phyloP scores from a whole-genome alignment of 2,888 invertebrate genomes.

The Nasonovia ribisnigri region DNA sequence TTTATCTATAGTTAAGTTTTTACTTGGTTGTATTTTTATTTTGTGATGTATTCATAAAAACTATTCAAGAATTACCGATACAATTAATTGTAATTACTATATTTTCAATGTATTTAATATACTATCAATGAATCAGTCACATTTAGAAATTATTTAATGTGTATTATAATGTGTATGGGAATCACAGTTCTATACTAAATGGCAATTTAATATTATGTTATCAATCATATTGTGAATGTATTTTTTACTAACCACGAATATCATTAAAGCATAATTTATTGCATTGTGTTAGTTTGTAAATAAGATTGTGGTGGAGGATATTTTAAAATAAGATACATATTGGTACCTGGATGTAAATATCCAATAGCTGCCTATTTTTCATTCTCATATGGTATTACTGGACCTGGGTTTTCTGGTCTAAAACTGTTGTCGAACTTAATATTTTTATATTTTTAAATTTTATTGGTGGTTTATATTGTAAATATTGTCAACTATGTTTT shows the following conservation, averaged over 20 bases:
- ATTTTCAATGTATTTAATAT: no score
- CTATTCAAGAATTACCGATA: background rate
- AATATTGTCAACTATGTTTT: background rate
- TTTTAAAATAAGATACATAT: conserved; percentile 27
- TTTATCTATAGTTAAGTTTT: background rate
- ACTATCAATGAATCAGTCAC: background rate
- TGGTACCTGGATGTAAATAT: background rate
- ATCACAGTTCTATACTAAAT: background rate
- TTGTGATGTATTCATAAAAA: background rate
- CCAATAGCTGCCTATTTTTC: background rate
- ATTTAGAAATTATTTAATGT: background rate
- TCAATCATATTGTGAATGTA: conserved; percentile 42
- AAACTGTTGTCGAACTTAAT: conserved; percentile 27
- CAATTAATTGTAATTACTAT: background rate
- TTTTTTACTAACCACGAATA: conserved; percentile 45
- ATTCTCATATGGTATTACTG: conserved; percentile 14
- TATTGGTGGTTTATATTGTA: background rate
- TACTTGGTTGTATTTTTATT: background rate
- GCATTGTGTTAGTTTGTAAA: conserved; percentile 47
- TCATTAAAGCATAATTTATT: background rate
- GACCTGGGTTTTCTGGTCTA: conserved; percentile 24
- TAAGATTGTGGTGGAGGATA: conserved; percentile 63
- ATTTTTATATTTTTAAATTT: background rate
- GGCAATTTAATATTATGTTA: background rate
- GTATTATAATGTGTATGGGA: background rate